A percentile compares a stretch with the other conserved stretches of the same genome.
phyloP scores from a whole-genome alignment of 2,888 invertebrate genomes.

The Caenorhabditis macrosperma region DNA sequence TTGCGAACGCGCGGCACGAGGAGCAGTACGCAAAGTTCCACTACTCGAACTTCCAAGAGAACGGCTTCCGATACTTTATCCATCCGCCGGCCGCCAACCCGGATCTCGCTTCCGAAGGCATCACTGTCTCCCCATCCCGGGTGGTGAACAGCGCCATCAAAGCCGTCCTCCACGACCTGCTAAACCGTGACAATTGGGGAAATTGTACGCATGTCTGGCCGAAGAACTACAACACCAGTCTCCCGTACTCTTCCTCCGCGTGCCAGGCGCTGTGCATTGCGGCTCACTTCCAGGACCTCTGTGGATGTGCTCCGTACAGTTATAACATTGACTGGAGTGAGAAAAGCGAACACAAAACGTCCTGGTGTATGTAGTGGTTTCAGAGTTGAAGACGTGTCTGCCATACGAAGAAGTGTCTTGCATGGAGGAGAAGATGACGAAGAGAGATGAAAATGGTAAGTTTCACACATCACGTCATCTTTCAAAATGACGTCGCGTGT shows the following conservation, averaged over 20 bases:
- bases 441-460: conserved; percentile 42
- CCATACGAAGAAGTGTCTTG: conserved; percentile 53
- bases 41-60: conserved; percentile 71
- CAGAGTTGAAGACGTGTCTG: conserved; percentile 51
- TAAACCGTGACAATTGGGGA: conserved; percentile 33
- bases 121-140: conserved; percentile 71
- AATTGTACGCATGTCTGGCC: conserved; percentile 40
- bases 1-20: conserved; percentile 70
- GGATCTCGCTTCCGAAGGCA: conserved; percentile 72
- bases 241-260: conserved; percentile 25
- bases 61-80: conserved; percentile 75
- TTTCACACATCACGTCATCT: too few relatives aligned
- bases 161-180: conserved; percentile 49
- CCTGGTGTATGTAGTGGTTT: background rate
- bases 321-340: conserved; percentile 46
- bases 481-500: too few relatives aligned
- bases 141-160: conserved; percentile 71
- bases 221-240: background rate
- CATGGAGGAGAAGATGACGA: conserved; percentile 57
- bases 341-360: background rate
- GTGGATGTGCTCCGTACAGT: conserved; percentile 39
- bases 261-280: conserved; percentile 43
- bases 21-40: conserved; percentile 62
- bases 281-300: conserved; percentile 20
- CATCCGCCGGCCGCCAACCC: conserved; percentile 67